These are phyloP conservation scores for Ctenomys sociabilis DNA, from an alignment of 2,113 vertebrate species.

Conservation along the genomic window DNA sequence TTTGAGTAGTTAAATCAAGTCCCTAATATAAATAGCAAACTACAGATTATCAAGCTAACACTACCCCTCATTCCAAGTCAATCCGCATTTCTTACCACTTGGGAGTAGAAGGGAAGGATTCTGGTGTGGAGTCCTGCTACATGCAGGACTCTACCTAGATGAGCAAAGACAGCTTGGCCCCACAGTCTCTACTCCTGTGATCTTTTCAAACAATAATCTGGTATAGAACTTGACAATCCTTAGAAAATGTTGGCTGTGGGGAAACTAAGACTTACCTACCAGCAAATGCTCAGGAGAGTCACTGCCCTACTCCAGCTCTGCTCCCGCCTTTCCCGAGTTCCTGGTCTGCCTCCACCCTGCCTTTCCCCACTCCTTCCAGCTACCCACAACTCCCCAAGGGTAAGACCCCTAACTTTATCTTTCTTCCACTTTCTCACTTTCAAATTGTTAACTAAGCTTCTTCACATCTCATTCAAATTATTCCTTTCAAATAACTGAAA, in stretches of 20 bases:
- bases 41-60: neutral
- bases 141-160: neutral
- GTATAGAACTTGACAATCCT: neutral
- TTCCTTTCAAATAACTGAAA: neutral
- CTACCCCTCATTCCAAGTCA: neutral
- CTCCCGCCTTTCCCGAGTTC: neutral
- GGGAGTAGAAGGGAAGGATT: neutral
- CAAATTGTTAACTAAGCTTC: neutral
- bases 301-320: neutral
- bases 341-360: neutral
- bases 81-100: neutral
- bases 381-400: neutral
- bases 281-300: neutral
- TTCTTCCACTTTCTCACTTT: neutral
- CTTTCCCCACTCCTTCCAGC: neutral
- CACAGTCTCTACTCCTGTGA: neutral
- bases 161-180: neutral
- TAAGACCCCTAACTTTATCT: neutral
- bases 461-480: neutral
- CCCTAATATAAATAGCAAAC: neutral
- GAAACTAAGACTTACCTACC: neutral
- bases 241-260: neutral
- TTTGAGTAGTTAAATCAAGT: neutral
- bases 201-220: conserved; percentile 34
- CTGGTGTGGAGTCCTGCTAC: neutral